Evolutionary conservation across 2,113 vertebrate species (phyloP), one percentile per base, ranked within the genome.

Genomic region (Toxostoma redivivum): DNA sequence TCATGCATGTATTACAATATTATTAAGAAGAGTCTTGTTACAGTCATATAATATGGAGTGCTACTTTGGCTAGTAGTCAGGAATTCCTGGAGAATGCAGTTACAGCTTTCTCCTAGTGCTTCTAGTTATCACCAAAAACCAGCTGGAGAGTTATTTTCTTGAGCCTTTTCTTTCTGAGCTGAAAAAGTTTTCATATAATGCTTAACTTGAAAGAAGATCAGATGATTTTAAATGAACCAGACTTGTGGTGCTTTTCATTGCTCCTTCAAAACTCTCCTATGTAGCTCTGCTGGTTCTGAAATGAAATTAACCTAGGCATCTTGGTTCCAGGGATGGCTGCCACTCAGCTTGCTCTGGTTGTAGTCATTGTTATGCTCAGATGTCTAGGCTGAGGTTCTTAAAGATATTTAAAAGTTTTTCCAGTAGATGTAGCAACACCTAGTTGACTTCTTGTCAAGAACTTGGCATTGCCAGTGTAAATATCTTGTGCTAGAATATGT

Each of bases 91-190:
- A 93, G 91, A 94, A 95, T 73, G 81, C 14, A 86, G 62, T 58
- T 90, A 79, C 47, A 81, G 38, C 64, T 95, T 95, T 90, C 74
- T 92, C 27, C 81, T 93, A 61, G 44, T 91, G 78, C 78, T 95
- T 77, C 86, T 93, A 96, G 67, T 93, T 97, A 97, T 94, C 93
- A 96, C 86, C 50, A 94, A 85, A 94, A 94, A 95, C 8, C 73
- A 96, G 57, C 77, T 81, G 88, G 60, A 57, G 42, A 86, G 38
- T 74, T 94, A 86, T 94, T 97, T 97, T 97, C 66, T 88, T 61
- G 27, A 94, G 58, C 10, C 11, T 7, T 54, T 67, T 69, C 65
- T 90, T 82, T 70, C 81, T 79, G 22, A 94, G 14, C 21, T 94
- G 81, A 80, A 72, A 90, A 89, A 69, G 7, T 15, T 54, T 95